Percentiles rank a stretch among this genome's conserved stretches.
phyloP scores from a whole-genome alignment of 2,888 invertebrate genomes.

The Cheilosia urbana region DNA sequence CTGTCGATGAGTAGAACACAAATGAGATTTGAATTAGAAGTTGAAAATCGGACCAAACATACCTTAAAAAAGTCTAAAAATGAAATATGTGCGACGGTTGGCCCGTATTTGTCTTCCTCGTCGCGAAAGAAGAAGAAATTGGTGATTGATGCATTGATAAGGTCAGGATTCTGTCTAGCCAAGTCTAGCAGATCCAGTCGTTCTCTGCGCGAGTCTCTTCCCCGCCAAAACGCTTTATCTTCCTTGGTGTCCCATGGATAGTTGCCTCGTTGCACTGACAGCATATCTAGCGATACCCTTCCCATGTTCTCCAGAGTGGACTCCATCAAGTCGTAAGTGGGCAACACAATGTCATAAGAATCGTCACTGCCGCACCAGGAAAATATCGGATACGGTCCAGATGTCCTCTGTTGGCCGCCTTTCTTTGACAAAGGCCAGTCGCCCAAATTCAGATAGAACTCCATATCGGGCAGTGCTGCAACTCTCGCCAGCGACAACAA shows the following conservation, averaged over 20 bases:
- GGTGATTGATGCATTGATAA: slow-evolving; percentile 96
- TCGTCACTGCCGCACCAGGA: slow-evolving; percentile 98
- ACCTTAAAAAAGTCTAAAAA: slow-evolving; percentile 98
- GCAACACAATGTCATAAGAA: slow-evolving; percentile 94
- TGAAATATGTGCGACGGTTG: slow-evolving; percentile 92
- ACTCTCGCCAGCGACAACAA: slow-evolving; percentile 92
- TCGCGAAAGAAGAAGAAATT: slow-evolving; percentile 98
- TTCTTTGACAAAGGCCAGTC: slow-evolving; percentile 95
- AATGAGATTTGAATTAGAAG: neutral
- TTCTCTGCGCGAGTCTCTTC: slow-evolving; percentile 94
- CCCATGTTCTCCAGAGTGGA: slow-evolving; percentile 97
- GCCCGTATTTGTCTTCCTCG: slow-evolving; percentile 93
- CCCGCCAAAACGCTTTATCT: slow-evolving; percentile 94
- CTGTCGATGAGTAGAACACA: slow-evolving; percentile 84
- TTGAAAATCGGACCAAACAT: slow-evolving; percentile 77
- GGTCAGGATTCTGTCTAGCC: slow-evolving; percentile 89
- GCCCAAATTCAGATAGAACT: slow-evolving; percentile 96
- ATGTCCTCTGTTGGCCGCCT: slow-evolving; percentile 82
- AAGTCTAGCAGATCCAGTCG: slow-evolving; percentile 92
- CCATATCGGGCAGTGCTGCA: slow-evolving; percentile 92
- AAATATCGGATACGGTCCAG: slow-evolving; percentile 90
- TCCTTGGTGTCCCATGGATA: slow-evolving; percentile 90
- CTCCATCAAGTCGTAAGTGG: slow-evolving; percentile 97
- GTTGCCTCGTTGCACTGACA: slow-evolving; percentile 93
- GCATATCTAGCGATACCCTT: slow-evolving; percentile 94